Evolutionary conservation across 2,113 vertebrate species (phyloP).

Genomic region (Microcebus lehilahytsara): DNA sequence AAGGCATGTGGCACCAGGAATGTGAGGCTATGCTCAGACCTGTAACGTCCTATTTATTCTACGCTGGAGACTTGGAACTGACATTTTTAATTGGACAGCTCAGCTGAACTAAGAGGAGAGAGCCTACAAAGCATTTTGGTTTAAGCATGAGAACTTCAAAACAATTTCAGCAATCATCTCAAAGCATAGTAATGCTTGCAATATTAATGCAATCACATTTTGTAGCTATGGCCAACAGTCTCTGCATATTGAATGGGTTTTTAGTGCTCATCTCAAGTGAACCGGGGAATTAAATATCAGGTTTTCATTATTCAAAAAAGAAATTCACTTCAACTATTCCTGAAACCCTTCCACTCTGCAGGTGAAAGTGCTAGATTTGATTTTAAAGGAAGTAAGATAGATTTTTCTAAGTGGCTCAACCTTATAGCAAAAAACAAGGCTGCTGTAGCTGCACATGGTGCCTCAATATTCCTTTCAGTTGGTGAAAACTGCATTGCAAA

Average conservation of each 20-base stretch:
- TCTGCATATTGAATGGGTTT: background rate
- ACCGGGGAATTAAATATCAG: background rate
- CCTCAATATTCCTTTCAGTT: background rate
- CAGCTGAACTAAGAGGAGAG: background rate
- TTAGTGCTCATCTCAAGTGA: background rate
- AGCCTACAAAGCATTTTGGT: background rate
- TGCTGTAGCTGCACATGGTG: background rate
- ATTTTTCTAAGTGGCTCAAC: slow-evolving; percentile 24
- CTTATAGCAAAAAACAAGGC: background rate
- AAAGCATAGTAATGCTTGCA: background rate
- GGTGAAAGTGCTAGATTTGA: background rate
- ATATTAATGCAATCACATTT: background rate
- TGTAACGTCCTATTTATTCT: background rate
- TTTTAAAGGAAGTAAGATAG: slow-evolving; percentile 32
- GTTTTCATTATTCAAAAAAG: background rate
- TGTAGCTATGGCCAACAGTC: background rate
- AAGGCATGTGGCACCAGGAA: background rate
- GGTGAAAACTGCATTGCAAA: background rate
- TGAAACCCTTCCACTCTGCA: background rate
- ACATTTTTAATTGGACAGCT: slow-evolving; percentile 6
- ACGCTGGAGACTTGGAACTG: background rate
- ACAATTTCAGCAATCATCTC: slow-evolving; percentile 24
- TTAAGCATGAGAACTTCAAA: slow-evolving; percentile 13
- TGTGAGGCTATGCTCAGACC: background rate
- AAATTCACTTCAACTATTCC: background rate